Evolutionary conservation across 1,140 invertebrate species (phyloP).

Genomic region (Neoseiulus cucumeris): DNA sequence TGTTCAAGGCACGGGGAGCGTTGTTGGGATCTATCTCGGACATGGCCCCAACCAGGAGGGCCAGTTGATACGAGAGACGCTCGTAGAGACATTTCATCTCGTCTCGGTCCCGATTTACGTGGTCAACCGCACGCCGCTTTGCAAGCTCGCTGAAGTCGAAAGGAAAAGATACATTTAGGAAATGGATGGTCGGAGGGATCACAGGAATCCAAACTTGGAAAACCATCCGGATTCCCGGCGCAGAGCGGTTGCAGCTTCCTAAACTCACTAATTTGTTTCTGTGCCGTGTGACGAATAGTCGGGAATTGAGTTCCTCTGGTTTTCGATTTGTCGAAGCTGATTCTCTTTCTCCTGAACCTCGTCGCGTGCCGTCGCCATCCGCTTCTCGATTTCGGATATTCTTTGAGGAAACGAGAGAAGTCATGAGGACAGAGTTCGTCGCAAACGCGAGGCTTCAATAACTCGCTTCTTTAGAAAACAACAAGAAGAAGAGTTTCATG

Average conservation of each 20-base stretch:
- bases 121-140: not conserved
- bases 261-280: conserved; percentile 3
- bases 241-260: not conserved
- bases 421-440: not conserved
- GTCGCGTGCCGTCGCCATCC: conserved; percentile 37
- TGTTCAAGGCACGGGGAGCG: not conserved
- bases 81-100: not conserved
- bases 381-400: conserved; percentile 47
- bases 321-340: conserved; percentile 25
- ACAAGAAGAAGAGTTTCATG: too few relatives aligned
- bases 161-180: not conserved
- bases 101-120: not conserved
- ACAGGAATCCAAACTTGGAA: not conserved
- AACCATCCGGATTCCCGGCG: not conserved
- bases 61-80: not conserved
- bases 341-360: conserved; percentile 26
- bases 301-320: conserved; percentile 18
- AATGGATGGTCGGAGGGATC: not conserved
- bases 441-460: too few relatives aligned
- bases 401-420: conserved; percentile 23
- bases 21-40: not conserved
- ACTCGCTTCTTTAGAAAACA: too few relatives aligned
- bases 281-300: not conserved
- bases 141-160: not conserved
- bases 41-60: not conserved